These are phyloP conservation scores for Plotosus lineatus DNA, from an alignment of 2,113 vertebrate species.

Conservation along the genomic window DNA sequence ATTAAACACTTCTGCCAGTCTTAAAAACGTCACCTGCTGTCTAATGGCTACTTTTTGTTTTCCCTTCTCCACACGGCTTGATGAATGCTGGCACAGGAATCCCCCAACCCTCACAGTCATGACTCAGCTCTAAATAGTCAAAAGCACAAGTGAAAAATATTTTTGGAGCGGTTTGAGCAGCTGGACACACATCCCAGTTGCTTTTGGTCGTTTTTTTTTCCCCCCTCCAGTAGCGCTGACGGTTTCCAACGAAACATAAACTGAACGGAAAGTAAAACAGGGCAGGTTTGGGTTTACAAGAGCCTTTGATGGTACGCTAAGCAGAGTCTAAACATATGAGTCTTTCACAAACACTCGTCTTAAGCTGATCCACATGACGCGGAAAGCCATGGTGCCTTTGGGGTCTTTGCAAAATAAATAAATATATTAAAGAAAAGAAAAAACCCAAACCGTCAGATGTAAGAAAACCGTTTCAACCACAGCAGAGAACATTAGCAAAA, in stretches of 20 bases:
- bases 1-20: not conserved
- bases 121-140: not conserved
- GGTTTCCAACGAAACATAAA: not conserved
- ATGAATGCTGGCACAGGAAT: not conserved
- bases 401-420: not conserved
- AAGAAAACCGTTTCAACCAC: conserved; percentile 10
- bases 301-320: conserved; percentile 30
- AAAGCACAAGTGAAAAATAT: not conserved
- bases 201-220: not conserved
- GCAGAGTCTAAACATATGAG: conserved; percentile 9
- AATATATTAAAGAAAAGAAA: not conserved
- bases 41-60: not conserved
- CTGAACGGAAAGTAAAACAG: not conserved
- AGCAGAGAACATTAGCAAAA: not conserved
- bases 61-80: not conserved
- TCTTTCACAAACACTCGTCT: conserved; percentile 24
- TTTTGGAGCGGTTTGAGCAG: not conserved
- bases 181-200: not conserved
- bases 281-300: conserved; percentile 10
- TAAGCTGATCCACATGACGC: conserved; percentile 31
- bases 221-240: not conserved
- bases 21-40: not conserved
- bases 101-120: conserved; percentile 1
- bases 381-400: not conserved
- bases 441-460: not conserved